phyloP scores from a whole-genome alignment of 2,888 invertebrate species.

The Lepidocyrtoides sp. region DNA sequence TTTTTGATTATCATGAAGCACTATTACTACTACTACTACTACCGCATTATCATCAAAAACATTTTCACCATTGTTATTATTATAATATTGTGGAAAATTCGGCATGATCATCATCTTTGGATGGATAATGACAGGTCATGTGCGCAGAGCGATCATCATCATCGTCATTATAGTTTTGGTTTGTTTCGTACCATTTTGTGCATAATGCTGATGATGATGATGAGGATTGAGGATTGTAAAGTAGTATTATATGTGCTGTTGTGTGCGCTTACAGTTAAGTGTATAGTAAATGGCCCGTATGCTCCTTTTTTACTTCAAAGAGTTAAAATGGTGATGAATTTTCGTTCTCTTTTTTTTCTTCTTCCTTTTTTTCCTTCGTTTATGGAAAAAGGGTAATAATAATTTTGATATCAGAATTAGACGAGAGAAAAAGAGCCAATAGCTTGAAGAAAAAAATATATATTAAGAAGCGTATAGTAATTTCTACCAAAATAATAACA shows the following conservation, averaged over 20 bases:
- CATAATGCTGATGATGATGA: slow-evolving; percentile 39
- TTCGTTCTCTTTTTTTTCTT: slow-evolving; percentile 2
- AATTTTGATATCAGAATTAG: slow-evolving; percentile 64
- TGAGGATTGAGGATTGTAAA: too few relatives aligned
- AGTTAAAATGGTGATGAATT: slow-evolving; percentile 62
- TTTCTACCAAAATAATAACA: slow-evolving; percentile 26
- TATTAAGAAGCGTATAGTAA: background rate
- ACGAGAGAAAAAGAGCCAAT: slow-evolving; percentile 53
- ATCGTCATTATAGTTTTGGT: slow-evolving; percentile 52
- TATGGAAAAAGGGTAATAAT: slow-evolving; percentile 56
- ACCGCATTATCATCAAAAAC: background rate
- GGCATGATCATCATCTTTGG: slow-evolving; percentile 68
- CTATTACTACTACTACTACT: background rate
- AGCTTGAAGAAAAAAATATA: background rate
- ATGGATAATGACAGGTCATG: slow-evolving; percentile 75
- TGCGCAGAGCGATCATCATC: slow-evolving; percentile 66
- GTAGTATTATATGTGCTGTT: too few relatives aligned
- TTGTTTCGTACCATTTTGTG: slow-evolving; percentile 74
- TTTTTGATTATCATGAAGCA: slow-evolving; percentile 21
- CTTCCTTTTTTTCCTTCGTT: background rate
- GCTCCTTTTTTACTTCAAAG: slow-evolving; percentile 8
- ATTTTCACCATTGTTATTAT: slow-evolving; percentile 61
- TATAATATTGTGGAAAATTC: slow-evolving; percentile 62
- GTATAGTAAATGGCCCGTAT: slow-evolving; percentile 50
- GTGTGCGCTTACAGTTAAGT: slow-evolving; percentile 8